phyloP scores from a whole-genome alignment of 2,113 vertebrate genomes.

The Nettapus auritus region DNA sequence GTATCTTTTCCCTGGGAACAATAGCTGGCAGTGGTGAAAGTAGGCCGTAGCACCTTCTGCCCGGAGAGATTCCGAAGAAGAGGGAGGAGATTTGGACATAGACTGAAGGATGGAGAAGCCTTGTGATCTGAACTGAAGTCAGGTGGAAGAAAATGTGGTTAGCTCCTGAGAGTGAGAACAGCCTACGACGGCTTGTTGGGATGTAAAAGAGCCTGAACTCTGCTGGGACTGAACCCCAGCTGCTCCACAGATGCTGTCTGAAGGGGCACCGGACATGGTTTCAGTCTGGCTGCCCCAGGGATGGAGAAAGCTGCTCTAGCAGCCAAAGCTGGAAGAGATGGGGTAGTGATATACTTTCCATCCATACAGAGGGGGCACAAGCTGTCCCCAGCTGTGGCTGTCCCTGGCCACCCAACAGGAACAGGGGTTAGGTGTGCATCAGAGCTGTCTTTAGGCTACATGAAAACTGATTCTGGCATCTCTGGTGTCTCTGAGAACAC shows the following conservation, averaged over 20 bases:
- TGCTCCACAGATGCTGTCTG: background rate
- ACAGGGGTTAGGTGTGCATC: background rate
- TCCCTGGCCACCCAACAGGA: background rate
- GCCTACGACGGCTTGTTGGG: background rate
- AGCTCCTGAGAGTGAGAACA: background rate
- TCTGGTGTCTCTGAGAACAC: background rate
- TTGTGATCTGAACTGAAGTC: background rate
- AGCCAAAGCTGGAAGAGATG: background rate
- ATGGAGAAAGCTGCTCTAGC: background rate
- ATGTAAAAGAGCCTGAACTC: background rate
- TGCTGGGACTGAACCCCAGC: background rate
- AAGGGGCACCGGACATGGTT: background rate
- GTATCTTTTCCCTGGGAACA: background rate
- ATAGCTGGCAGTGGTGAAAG: background rate
- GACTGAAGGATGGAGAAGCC: background rate
- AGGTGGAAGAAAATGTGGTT: background rate
- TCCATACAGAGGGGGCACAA: background rate
- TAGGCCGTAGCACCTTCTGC: background rate
- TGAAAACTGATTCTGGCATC: background rate
- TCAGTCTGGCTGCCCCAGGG: background rate
- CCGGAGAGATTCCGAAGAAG: background rate
- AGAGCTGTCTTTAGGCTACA: background rate
- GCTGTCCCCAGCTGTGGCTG: background rate
- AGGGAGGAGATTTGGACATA: background rate
- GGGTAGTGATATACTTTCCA: rapidly evolving